Conservation (phyloP, 2,797 vertebrate genomes). For the Scyliorhinus canicula region DNA sequence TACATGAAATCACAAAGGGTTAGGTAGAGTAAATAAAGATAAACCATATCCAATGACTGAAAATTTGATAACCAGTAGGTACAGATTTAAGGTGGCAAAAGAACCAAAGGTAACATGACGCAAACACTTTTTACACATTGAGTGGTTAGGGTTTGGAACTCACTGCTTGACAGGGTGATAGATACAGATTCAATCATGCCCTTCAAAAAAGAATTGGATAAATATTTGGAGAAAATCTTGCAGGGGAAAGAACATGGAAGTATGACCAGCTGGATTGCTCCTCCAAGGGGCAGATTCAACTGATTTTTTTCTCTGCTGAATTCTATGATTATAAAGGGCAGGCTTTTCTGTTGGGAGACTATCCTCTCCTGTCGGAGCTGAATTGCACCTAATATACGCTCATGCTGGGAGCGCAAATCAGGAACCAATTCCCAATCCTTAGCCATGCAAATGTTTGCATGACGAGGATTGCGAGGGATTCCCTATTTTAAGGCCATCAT, state of each 20-base stretch:
- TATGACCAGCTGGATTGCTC: background rate
- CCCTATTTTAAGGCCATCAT: no score
- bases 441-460: no score
- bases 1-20: background rate
- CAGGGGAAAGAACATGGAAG: background rate
- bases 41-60: background rate
- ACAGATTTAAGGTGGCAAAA: background rate
- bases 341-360: no score
- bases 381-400: no score
- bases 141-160: background rate
- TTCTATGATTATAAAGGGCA: no score
- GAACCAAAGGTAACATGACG: background rate
- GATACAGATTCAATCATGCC: background rate
- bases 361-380: no score
- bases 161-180: background rate
- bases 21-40: background rate
- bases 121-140: background rate
- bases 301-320: background rate
- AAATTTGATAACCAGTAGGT: background rate
- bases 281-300: background rate
- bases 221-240: background rate
- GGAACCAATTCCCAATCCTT: no score
- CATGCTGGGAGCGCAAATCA: no score
- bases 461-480: no score
- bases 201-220: background rate